phyloP scores from a whole-genome alignment of 2,888 invertebrate species.

The Lagria hirta region DNA sequence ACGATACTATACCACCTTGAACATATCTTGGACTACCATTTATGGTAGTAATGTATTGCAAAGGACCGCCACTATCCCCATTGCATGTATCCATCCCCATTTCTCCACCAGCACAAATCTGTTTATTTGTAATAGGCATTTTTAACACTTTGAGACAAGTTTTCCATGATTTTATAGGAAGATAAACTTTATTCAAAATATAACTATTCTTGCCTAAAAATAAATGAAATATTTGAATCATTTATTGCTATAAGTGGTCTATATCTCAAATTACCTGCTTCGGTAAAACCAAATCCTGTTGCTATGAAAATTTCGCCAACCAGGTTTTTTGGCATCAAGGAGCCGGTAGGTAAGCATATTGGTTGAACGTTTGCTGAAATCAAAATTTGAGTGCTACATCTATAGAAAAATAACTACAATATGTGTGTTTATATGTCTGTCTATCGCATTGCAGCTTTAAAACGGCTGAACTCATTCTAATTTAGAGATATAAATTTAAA shows the following conservation, averaged over 20 bases:
- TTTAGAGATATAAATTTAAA: no score
- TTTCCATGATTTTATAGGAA: slow-evolving; percentile 50
- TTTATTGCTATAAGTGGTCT: no score
- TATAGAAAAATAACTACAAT: no score
- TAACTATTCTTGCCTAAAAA: slow-evolving; percentile 43
- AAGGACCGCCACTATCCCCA: slow-evolving; percentile 71
- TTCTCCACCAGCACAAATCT: slow-evolving; percentile 66
- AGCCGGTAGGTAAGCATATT: slow-evolving; percentile 12
- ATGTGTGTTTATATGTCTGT: no score
- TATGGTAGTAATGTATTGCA: slow-evolving; percentile 52
- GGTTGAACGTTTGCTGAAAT: slow-evolving; percentile 11
- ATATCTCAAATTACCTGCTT: slow-evolving; percentile 60
- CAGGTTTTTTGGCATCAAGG: slow-evolving; percentile 41
- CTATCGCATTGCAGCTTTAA: no score
- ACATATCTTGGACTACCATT: slow-evolving; percentile 17
- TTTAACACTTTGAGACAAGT: slow-evolving; percentile 43
- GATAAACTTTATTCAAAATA: slow-evolving; percentile 51
- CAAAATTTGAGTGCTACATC: no score
- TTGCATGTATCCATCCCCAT: slow-evolving; percentile 63
- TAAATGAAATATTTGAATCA: no score
- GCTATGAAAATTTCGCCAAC: slow-evolving; percentile 60
- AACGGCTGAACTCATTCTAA: no score
- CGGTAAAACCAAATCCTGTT: slow-evolving; percentile 76
- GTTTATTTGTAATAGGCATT: slow-evolving; percentile 45
- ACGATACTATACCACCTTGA: slow-evolving; percentile 16